Conservation (phyloP, 2,888 invertebrate genomes). For the Myopa tessellatipennis region DNA sequence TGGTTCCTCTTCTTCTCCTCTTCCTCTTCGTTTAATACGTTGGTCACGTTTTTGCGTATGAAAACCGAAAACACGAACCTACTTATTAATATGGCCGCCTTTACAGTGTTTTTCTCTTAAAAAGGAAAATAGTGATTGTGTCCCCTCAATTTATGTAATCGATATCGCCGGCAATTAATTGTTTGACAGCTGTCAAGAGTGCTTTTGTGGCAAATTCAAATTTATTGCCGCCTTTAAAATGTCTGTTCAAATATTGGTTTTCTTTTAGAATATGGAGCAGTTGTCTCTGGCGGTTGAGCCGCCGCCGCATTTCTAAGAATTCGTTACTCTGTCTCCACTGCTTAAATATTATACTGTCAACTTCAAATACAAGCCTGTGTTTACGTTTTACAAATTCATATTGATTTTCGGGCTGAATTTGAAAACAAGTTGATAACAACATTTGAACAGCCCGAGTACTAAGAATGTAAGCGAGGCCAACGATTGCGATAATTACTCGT, state of each 20-base stretch:
- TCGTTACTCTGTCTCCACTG: no score
- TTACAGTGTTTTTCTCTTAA: background rate
- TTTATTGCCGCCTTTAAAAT: background rate
- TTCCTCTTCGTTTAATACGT: background rate
- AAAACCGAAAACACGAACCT: background rate
- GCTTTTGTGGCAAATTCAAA: background rate
- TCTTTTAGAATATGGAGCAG: background rate
- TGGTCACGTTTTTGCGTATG: background rate
- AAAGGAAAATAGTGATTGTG: background rate
- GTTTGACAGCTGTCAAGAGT: conserved; percentile 2
- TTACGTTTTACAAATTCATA: background rate
- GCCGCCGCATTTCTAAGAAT: no score
- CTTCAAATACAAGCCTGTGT: background rate
- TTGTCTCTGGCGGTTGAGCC: no score
- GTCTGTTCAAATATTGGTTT: background rate
- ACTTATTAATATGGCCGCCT: background rate
- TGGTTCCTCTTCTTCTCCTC: background rate
- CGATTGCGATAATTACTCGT: no score
- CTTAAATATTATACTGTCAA: no score
- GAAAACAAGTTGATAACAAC: background rate
- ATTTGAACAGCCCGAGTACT: no score
- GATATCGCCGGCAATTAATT: background rate
- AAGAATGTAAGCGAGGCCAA: no score
- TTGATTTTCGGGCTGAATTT: background rate
- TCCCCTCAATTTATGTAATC: background rate